phyloP scores from a whole-genome alignment of 2,888 invertebrate species.

The Hypolimnas misippus region DNA sequence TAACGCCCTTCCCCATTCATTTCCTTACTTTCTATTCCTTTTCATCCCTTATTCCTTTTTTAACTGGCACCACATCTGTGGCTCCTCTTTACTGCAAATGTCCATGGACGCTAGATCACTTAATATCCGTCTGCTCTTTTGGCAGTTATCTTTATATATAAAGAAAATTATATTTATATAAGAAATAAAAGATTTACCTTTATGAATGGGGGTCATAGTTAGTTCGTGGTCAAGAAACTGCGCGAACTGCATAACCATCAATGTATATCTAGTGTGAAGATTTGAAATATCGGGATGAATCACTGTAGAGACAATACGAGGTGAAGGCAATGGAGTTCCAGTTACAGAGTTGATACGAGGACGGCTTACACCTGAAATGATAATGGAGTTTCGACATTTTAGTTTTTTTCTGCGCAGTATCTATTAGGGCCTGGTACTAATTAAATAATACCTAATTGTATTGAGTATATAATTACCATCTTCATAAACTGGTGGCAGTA shows the following conservation, averaged over 20 bases:
- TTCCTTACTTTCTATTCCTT: too few species aligned
- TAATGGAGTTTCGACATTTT: neutral
- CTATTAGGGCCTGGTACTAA: too few species aligned
- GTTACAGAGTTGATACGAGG: slow-evolving; percentile 90
- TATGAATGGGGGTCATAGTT: slow-evolving; percentile 96
- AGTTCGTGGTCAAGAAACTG: slow-evolving; percentile 97
- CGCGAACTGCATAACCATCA: slow-evolving; percentile 98
- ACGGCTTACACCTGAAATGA: slow-evolving; percentile 87
- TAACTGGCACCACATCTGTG: too few species aligned
- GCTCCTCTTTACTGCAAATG: too few species aligned
- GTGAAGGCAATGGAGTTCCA: slow-evolving; percentile 92
- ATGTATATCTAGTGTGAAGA: slow-evolving; percentile 92
- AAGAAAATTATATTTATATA: neutral
- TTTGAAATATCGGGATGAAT: slow-evolving; percentile 97
- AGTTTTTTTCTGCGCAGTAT: too few species aligned
- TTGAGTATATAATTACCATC: slow-evolving; percentile 84
- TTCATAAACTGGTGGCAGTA: slow-evolving; percentile 94
- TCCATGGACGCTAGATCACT: too few species aligned
- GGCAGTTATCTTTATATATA: too few species aligned
- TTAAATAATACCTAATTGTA: neutral
- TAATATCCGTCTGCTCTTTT: too few species aligned
- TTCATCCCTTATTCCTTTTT: too few species aligned
- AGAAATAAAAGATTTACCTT: slow-evolving; percentile 80
- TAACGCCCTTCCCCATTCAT: too few species aligned
- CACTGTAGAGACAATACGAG: slow-evolving; percentile 92